These are phyloP conservation scores for Cranoglanis bouderius DNA, from an alignment of 2,113 vertebrate species.

Conservation along the genomic window DNA sequence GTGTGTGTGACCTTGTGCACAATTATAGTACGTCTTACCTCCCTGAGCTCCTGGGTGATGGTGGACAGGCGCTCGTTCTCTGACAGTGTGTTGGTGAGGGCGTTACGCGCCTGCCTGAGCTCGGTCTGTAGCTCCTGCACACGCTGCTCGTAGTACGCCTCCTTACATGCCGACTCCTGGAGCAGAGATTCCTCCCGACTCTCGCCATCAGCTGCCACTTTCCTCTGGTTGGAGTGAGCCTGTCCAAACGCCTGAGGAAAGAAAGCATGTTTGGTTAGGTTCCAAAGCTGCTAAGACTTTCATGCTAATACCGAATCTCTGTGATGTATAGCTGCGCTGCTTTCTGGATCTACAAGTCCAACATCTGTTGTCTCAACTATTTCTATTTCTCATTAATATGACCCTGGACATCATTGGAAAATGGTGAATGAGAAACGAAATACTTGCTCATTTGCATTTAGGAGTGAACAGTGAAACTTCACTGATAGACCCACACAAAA, in stretches of 20 bases:
- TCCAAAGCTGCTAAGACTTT: neutral
- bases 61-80: constrained; percentile 90
- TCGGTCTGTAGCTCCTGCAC: constrained; percentile 93
- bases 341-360: neutral
- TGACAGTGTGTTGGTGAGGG: constrained; percentile 83
- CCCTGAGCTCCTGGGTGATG: constrained; percentile 87
- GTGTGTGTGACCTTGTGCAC: neutral
- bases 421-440: neutral
- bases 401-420: neutral
- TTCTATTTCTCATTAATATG: neutral
- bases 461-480: neutral
- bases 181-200: constrained; percentile 96
- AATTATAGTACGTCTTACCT: constrained; percentile 75
- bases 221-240: constrained; percentile 92
- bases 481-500: neutral
- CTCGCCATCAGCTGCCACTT: constrained; percentile 95
- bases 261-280: neutral
- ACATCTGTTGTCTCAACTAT: neutral
- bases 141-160: constrained; percentile 92
- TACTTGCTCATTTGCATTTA: neutral
- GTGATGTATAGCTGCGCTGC: neutral
- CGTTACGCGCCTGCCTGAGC: constrained; percentile 84
- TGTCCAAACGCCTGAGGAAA: constrained; percentile 89
- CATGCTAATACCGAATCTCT: neutral
- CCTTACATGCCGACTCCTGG: constrained; percentile 94